Evolutionary conservation across 2,888 invertebrate genomes (phyloP).

Genomic region (Tubulanus polymorphus): DNA sequence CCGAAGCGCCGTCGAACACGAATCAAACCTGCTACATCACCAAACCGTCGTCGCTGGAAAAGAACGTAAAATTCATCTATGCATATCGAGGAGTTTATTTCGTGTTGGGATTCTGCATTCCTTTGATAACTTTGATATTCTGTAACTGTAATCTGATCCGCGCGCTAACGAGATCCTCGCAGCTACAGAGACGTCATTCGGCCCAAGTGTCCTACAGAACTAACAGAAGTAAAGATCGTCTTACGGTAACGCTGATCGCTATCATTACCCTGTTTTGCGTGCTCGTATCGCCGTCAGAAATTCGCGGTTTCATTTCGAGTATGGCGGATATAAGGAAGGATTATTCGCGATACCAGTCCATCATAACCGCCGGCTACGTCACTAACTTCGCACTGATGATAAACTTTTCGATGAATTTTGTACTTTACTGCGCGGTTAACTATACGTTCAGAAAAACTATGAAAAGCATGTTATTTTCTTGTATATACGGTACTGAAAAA

Average conservation of each 20-base stretch:
- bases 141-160: constrained; percentile 43
- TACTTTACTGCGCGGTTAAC: constrained; percentile 74
- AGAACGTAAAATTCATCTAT: constrained; percentile 25
- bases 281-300: constrained; percentile 46
- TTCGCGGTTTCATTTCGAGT: constrained; percentile 32
- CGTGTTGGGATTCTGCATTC: constrained; percentile 38
- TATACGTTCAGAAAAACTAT: constrained; percentile 70
- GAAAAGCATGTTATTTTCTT: constrained; percentile 20
- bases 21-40: constrained; percentile 18
- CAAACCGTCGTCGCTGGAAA: constrained; percentile 16
- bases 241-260: constrained; percentile 44
- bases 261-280: constrained; percentile 48
- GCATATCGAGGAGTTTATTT: constrained; percentile 39
- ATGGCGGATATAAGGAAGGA: constrained; percentile 21
- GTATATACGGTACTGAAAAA: too few relatives aligned
- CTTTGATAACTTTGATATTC: constrained; percentile 37
- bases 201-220: constrained; percentile 28
- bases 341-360: constrained; percentile 27
- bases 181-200: constrained; percentile 31
- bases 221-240: constrained; percentile 34
- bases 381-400: constrained; percentile 71
- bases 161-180: constrained; percentile 40
- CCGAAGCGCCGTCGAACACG: constrained; percentile 20
- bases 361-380: constrained; percentile 47
- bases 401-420: constrained; percentile 75